Evolutionary conservation across 2,113 vertebrate genomes (phyloP).

Genomic region (Prionailurus viverrinus): DNA sequence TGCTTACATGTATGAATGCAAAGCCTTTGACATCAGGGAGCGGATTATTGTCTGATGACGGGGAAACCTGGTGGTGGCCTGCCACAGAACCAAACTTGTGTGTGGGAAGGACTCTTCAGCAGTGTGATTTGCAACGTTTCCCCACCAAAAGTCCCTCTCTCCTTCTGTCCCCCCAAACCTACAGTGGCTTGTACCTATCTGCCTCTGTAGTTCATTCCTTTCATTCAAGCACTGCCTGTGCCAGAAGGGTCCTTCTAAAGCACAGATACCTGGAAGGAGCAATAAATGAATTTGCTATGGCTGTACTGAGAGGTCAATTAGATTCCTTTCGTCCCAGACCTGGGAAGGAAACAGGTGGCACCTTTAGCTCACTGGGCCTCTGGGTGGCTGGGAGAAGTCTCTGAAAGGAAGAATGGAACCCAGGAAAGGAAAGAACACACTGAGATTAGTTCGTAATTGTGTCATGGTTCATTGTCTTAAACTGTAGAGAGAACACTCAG

Average conservation of each 20-base stretch:
- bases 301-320: neutral
- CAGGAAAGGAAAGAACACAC: neutral
- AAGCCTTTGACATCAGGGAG: neutral
- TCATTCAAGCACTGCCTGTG: neutral
- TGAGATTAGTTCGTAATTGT: neutral
- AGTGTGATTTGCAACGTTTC: slow-evolving; percentile 7
- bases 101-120: neutral
- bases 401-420: neutral
- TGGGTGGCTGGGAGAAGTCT: neutral
- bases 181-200: neutral
- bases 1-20: neutral
- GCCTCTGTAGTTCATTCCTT: neutral
- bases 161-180: neutral
- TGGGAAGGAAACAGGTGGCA: neutral
- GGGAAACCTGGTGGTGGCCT: neutral
- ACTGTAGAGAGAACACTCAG: neutral
- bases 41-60: neutral
- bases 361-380: neutral
- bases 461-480: slow-evolving; percentile 19
- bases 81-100: neutral
- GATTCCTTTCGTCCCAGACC: neutral
- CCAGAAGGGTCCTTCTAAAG: neutral
- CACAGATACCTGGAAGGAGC: neutral
- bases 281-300: slow-evolving; percentile 15
- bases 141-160: neutral